Evolutionary conservation across 2,888 invertebrate genomes (phyloP), one percentile per base, ranked within the genome.

Genomic region (Glomeris marginata): DNA sequence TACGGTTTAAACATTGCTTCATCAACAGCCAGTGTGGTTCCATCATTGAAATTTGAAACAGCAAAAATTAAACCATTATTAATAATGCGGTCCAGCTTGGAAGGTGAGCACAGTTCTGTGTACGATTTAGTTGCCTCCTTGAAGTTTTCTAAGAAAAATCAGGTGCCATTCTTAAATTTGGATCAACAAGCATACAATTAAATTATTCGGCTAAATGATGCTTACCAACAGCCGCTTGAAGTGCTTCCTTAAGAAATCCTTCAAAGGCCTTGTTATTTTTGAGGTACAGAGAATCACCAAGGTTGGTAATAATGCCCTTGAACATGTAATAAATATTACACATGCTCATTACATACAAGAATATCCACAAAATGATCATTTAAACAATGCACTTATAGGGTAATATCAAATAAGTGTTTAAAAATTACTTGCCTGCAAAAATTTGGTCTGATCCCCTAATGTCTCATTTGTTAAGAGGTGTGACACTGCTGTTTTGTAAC

Each of bases 251-350:
- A 6, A 48, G 35, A 42, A 28, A 34, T 16, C 21, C 18, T 34
- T 48, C 48, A n/a, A 48, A 34, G 18, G 42, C 41, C 42, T 48
- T 42, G 35, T 28, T 28, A 20, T 48, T 48, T 22, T 38, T 41
- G n/a, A 41, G 22, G 1, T 34, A 8, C 33, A 48, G 8, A 8
- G 41, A n/a, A 34, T 41, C 48, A 16, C 48, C 48, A 18, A 48
- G 42, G 13, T 48, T 48, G 4, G 10, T 48, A 22, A 48, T n/a
- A 28, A 28, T 28, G 28, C 28, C 8, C 28, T 28, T 3, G 28
- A 28, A n/a, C n/a, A n/a, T n/a, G n/a, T n/a, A n/a, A n/a, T n/a
- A n/a, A n/a, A n/a, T n/a, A n/a, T n/a, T n/a, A n/a, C n/a, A n/a
- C n/a, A n/a, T n/a, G n/a, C n/a, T n/a, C n/a, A n/a, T n/a, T n/a